Conservation (phyloP, 2,113 vertebrate genomes). For the Bostrychus sinensis region DNA sequence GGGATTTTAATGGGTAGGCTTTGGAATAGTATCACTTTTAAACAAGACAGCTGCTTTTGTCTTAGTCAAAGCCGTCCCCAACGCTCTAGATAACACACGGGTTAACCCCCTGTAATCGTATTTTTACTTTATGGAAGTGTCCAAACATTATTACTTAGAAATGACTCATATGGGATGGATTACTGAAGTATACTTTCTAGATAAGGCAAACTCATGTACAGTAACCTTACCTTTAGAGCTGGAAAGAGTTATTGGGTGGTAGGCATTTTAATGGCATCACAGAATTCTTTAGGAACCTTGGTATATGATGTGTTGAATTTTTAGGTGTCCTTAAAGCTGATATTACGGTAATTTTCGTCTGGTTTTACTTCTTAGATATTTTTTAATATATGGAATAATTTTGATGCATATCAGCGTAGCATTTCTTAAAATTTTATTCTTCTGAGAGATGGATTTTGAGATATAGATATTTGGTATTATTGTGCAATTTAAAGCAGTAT, state of each 20-base stretch:
- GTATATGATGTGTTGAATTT: neutral
- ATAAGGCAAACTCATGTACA: neutral
- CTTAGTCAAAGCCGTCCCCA: neutral
- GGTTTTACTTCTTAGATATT: too few relatives aligned
- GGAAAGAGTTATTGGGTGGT: neutral
- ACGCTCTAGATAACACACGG: neutral
- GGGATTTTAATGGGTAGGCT: neutral
- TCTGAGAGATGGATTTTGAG: too few relatives aligned
- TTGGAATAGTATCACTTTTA: neutral
- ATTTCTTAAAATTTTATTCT: too few relatives aligned
- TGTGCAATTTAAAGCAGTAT: too few relatives aligned
- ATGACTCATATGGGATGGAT: neutral
- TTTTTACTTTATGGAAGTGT: slow-evolving; percentile 1
- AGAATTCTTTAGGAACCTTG: neutral
- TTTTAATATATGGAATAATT: too few relatives aligned
- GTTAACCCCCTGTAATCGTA: neutral
- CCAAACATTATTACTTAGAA: neutral
- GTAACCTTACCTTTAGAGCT: neutral
- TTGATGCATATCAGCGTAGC: too few relatives aligned
- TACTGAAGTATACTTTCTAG: neutral
- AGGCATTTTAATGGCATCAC: neutral
- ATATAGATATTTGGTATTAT: too few relatives aligned
- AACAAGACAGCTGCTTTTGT: neutral
- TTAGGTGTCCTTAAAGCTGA: too few relatives aligned
- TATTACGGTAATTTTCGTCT: too few relatives aligned